phyloP scores from a whole-genome alignment of 2,113 vertebrate species.

The Mandrillus leucophaeus region DNA sequence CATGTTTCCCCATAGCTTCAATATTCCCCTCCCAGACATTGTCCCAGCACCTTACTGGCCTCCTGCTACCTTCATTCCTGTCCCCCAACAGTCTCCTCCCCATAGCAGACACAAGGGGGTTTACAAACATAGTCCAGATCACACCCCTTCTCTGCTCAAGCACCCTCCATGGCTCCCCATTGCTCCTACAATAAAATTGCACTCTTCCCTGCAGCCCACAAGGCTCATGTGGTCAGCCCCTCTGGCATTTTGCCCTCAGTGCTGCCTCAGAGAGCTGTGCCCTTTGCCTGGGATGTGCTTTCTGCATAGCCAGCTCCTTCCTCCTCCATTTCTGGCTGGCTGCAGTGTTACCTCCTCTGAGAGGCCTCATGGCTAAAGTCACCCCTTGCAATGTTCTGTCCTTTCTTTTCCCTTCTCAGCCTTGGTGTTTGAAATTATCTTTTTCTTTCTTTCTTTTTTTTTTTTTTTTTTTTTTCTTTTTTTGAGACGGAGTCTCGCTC shows the following conservation, averaged over 20 bases:
- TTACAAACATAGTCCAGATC: background rate
- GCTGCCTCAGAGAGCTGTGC: background rate
- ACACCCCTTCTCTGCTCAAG: no score
- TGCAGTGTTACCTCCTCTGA: background rate
- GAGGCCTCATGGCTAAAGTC: background rate
- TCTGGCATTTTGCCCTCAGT: background rate
- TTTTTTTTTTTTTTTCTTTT: background rate
- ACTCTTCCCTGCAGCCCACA: background rate
- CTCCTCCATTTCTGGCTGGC: background rate
- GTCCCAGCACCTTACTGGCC: background rate
- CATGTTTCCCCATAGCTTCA: background rate
- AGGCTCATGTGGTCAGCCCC: background rate
- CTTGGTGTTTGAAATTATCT: background rate
- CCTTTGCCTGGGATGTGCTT: background rate
- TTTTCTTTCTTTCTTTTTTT: background rate
- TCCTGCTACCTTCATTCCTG: background rate
- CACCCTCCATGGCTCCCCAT: background rate
- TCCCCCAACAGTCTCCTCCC: background rate
- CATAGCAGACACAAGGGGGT: background rate
- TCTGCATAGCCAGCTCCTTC: background rate
- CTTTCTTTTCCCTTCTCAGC: background rate
- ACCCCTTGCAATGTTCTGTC: background rate
- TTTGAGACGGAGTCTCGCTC: no score
- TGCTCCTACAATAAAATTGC: background rate
- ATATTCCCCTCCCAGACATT: background rate